Percentiles rank a stretch among this genome's conserved stretches.
Evolutionary conservation across 2,113 vertebrate genomes (phyloP).

Genomic region (Brachirus orientalis): DNA sequence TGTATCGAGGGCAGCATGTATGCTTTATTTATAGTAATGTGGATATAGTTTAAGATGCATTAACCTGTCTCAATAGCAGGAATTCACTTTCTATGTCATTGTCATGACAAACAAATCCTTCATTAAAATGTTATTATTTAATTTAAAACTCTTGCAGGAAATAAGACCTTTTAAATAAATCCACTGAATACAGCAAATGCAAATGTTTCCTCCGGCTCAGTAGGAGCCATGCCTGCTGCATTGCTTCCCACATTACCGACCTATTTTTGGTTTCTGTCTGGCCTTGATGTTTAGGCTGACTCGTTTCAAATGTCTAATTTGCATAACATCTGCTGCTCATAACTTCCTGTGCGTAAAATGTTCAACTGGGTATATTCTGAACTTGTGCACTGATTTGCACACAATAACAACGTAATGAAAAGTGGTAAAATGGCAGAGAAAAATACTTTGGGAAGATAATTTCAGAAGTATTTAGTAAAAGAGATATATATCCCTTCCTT

Average conservation of each 20-base stretch:
- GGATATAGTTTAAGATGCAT: background rate
- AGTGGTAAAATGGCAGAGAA: background rate
- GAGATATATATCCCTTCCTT: background rate
- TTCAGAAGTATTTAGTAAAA: background rate
- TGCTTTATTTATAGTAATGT: too few relatives aligned
- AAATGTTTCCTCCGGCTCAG: conserved; percentile 31
- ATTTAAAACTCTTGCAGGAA: conserved; percentile 2
- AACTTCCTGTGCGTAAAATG: conserved; percentile 36
- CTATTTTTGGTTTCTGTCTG: conserved; percentile 46
- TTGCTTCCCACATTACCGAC: conserved; percentile 39
- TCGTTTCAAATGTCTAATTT: conserved; percentile 60
- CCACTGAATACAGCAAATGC: conserved; percentile 15
- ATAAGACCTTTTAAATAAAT: conserved; percentile 18
- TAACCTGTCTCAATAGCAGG: background rate
- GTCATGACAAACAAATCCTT: too few relatives aligned
- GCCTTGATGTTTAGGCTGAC: conserved; percentile 54
- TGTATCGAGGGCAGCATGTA: too few relatives aligned
- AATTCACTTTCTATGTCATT: too few relatives aligned
- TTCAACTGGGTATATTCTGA: conserved; percentile 23
- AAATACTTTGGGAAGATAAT: background rate
- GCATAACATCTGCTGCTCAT: conserved; percentile 68
- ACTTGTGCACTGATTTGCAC: conserved; percentile 5
- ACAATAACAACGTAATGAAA: conserved; percentile 6
- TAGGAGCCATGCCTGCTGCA: conserved; percentile 13
- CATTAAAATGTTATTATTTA: background rate